These are phyloP conservation scores for Cryptocheilus praepositus DNA, from an alignment of 2,888 invertebrate genomes.

Conservation along the genomic window DNA sequence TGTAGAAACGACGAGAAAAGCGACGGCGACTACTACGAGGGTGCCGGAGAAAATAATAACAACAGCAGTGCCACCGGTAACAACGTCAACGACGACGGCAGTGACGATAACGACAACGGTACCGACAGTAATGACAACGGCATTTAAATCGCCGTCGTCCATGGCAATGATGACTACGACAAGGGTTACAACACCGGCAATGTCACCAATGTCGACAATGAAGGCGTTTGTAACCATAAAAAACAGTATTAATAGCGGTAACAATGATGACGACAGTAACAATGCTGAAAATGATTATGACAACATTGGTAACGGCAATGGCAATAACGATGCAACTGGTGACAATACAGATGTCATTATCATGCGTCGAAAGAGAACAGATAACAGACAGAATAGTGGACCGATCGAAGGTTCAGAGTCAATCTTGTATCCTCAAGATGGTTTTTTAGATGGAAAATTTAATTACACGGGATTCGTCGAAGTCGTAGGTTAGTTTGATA, in stretches of 20 bases:
- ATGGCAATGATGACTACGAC: slow-evolving; percentile 47
- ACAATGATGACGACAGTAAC: slow-evolving; percentile 7
- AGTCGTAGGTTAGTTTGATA: slow-evolving; percentile 81
- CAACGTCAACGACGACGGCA: too few relatives aligned
- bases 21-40: too few relatives aligned
- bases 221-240: slow-evolving; percentile 4
- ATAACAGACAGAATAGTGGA: slow-evolving; percentile 5
- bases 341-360: not conserved
- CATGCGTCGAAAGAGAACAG: not conserved
- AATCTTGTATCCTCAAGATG: slow-evolving; percentile 79
- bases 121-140: too few relatives aligned
- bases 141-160: slow-evolving; percentile 3
- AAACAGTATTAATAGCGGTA: slow-evolving; percentile 21
- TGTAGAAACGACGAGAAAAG: too few relatives aligned
- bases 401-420: slow-evolving; percentile 3
- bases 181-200: slow-evolving; percentile 34
- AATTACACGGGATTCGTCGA: slow-evolving; percentile 92
- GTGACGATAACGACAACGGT: too few relatives aligned
- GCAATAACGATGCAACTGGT: not conserved
- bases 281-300: not conserved
- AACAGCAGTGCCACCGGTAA: too few relatives aligned
- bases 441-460: slow-evolving; percentile 83
- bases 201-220: not conserved
- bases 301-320: not conserved
- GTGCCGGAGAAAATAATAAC: too few relatives aligned